phyloP scores from a whole-genome alignment of 1,140 invertebrate genomes.

The Tetramorium parvispinum region DNA sequence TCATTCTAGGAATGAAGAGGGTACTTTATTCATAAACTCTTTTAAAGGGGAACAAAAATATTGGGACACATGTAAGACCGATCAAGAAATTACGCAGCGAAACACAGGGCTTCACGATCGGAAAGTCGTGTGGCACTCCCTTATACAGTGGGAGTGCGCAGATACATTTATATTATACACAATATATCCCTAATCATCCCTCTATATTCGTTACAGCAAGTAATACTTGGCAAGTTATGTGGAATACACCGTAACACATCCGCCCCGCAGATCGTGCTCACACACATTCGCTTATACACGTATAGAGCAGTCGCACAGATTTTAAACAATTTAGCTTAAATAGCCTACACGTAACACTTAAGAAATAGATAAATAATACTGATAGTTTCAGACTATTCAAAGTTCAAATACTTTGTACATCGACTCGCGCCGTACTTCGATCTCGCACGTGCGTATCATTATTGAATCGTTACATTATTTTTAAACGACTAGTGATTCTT shows the following conservation, averaged over 20 bases:
- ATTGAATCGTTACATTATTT: neutral
- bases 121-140: slow-evolving; percentile 53
- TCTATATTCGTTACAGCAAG: slow-evolving; percentile 28
- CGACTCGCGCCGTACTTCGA: neutral
- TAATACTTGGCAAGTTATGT: slow-evolving; percentile 51
- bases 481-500: slow-evolving; percentile 57
- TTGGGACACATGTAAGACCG: slow-evolving; percentile 30
- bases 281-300: slow-evolving; percentile 20
- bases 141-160: slow-evolving; percentile 49
- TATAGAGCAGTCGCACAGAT: slow-evolving; percentile 34
- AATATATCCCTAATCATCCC: slow-evolving; percentile 24
- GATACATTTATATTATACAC: slow-evolving; percentile 54
- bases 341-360: slow-evolving; percentile 63
- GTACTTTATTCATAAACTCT: slow-evolving; percentile 61
- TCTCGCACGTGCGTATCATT: neutral
- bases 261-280: neutral
- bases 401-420: slow-evolving; percentile 56
- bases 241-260: slow-evolving; percentile 32
- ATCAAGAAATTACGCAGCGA: slow-evolving; percentile 54
- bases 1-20: slow-evolving; percentile 55
- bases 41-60: slow-evolving; percentile 58
- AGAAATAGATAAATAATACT: slow-evolving; percentile 71
- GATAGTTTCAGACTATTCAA: slow-evolving; percentile 68
- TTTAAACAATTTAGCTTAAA: slow-evolving; percentile 46
- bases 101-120: slow-evolving; percentile 60